Base-by-base conservation (phyloP, 1,140 invertebrate species). In the Cydia splendana region DNA sequence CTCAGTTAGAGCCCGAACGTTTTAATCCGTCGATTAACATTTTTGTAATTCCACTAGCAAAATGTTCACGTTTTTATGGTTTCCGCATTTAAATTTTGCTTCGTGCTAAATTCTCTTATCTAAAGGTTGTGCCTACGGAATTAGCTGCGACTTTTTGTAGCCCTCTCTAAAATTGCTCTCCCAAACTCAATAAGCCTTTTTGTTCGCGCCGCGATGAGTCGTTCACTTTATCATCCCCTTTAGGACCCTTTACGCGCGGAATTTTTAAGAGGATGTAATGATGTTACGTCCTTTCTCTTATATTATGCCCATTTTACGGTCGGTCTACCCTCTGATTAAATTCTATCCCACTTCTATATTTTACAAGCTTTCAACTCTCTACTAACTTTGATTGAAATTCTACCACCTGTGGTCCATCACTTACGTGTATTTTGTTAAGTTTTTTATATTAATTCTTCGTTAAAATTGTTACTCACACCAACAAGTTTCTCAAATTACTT, bases 121-220 rank as follows among this genome's bases (percentile, higher is more conserved):
- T 71, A 71, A 71, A 71, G 67, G 15, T 71, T 71, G 67, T 71
- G 38, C 67, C 34, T 71, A 18, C 67, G 34, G 34, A 71, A 71
- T 71, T 71, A 71, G 67, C 67, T 71, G 30, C 28, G 75, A 38
- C 62, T 71, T 71, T 71, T 71, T 71, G 67, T 51, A 42, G 57
- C 71, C 75, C 77, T 79, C 78, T 83, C 81, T 79, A 78, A 88
- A 84, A 87, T 88, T 85, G 81, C 75, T 77, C 76, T 74, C 77
- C 77, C 65, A 81, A 86, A 88, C 81, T 84, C 82, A 86, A 89
- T 88, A 90, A 88, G 85, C 77, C 84, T 83, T 88, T 88, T 89
- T 87, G 81, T 86, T 84, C 79, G 78, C 78, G 75, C 77, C 78
- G 78, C 82, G 83, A 82, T 84, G 84, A 85, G 78, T 75, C 74